Base-by-base conservation (phyloP, 2,888 invertebrate species). In the Omphaloscelis lunosa region DNA sequence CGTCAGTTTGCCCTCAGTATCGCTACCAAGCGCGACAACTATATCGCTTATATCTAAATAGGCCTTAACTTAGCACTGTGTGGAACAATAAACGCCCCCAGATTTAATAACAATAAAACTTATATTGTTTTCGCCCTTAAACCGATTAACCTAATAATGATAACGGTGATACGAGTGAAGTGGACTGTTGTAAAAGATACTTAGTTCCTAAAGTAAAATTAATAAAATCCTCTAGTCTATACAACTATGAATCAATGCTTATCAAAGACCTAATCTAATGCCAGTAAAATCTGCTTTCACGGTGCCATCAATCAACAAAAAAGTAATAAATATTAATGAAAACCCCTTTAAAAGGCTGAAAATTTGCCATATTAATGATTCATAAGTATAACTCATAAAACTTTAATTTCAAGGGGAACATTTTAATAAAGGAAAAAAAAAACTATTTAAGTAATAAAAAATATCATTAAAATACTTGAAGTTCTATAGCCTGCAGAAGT, bases 391-490 rank as follows among this genome's bases (percentile, higher is more conserved):
- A 48, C 3, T 34, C 48, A 23, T 48, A 27, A 27, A 73, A 39
- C 11, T 17, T 15, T 48, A 59, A 23, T 27, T 23, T 5, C 17
- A 39, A 9, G 11, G 9, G 17, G 8, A 39, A 1, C 23, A 23
- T 27, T 45, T 48, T 66, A 48, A 2, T 48, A 27, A 1, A 7
- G 0, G 5, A 39, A 27, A 17, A 27, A 12, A 4, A 41, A 53
- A 2, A n/a, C 45, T n/a, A 20, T n/a, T 45, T 23, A 20, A 34
- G n/a, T 70, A 34, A 17, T 48, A n/a, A 23, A 17, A 6, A 39
- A 23, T 75, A 17, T 39, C 17, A 75, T 77, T 29, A 41, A 51
- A 76, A 76, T 62, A n/a, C 53, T 48, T 56, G 0, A 34, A 61
- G 11, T 62, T 45, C 0, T 51, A 58, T 34, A n/a, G 17, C 17